Base-by-base conservation (phyloP, 2,113 vertebrate species). In the Gorsachius goisagi region DNA sequence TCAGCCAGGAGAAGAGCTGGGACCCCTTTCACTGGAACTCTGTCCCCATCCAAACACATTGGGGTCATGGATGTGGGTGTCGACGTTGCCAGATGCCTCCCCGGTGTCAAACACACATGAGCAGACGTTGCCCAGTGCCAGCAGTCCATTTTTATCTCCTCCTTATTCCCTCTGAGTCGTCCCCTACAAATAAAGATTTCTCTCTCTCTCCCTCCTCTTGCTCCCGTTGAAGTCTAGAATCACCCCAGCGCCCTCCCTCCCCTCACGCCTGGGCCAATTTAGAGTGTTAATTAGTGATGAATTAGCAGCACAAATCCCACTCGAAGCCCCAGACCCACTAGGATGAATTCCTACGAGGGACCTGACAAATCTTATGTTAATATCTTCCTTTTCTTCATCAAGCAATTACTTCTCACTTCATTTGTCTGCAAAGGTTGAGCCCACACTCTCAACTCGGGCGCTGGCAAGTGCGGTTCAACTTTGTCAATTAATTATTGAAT, bases 401-500 rank as follows among this genome's bases (percentile, higher is more conserved):
- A 96, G 96, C 91, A 93, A 98, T 98, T 98, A 95, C 93, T 98
- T 97, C 94, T 97, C 97, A 94, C 86, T 93, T 95, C 89, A 90
- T 97, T 97, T 97, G 88, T 93, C 96, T 97, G 97, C 45, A 71
- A 96, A 96, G 85, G 81, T 50, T 96, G 89, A 89, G 92, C 91
- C 92, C 85, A 86, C 53, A 94, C 83, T 80, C 89, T 87, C 69
- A 77, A 74, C 68, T 83, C 30, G 1, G 47, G 75, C 69, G 66
- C 23, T 49, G 90, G 74, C 93, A 97, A 93, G 88, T 95, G 92
- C 21, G 52, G 95, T 97, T 97, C 59, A 37, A 94, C 96, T 97
- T 97, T 94, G 95, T 97, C 97, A 98, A 98, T 98, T 98, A 98
- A 98, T 98, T 98, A 98, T 97, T 97, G 97, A 98, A 97, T 85